phyloP scores from a whole-genome alignment of 1,140 invertebrate species.

The Drosophila ogumai region DNA sequence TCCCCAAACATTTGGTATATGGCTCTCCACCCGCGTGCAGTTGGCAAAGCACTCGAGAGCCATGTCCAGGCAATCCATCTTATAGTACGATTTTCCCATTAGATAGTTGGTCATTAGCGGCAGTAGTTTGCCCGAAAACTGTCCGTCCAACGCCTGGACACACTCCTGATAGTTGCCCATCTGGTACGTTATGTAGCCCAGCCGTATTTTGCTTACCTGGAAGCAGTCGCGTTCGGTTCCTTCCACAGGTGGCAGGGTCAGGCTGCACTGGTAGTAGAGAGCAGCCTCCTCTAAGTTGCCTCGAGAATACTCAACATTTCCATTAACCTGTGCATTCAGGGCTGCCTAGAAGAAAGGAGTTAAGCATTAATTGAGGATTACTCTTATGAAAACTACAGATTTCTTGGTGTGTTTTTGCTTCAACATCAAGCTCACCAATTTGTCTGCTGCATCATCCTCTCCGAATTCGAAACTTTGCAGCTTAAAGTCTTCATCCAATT shows the following conservation, averaged over 20 bases:
- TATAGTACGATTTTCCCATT: constrained; percentile 64
- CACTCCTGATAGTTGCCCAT: constrained; percentile 32
- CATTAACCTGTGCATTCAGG: constrained; percentile 63
- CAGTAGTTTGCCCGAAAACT: constrained; percentile 6
- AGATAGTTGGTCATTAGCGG: constrained; percentile 34
- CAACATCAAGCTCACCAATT: constrained; percentile 7
- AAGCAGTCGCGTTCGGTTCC: constrained; percentile 27
- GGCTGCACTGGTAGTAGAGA: constrained; percentile 31
- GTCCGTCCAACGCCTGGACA: constrained; percentile 27
- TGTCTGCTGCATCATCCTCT: neutral
- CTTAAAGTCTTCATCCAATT: constrained; percentile 25
- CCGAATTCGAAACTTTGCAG: constrained; percentile 12
- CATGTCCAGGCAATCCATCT: constrained; percentile 22
- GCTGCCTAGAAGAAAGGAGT: neutral
- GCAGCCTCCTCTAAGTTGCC: constrained; percentile 35
- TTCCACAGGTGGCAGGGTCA: neutral
- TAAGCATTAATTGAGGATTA: neutral
- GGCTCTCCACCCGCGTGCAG: constrained; percentile 37
- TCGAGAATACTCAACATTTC: constrained; percentile 61
- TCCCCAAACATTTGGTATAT: constrained; percentile 72
- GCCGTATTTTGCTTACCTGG: constrained; percentile 47
- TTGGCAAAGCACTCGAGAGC: constrained; percentile 43
- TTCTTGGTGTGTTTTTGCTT: no score
- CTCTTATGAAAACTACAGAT: no score
- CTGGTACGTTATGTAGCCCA: constrained; percentile 55